Percentiles rank a stretch among this genome's conserved stretches.
phyloP scores from a whole-genome alignment of 2,113 vertebrate genomes.

The Cnemophilus loriae region DNA sequence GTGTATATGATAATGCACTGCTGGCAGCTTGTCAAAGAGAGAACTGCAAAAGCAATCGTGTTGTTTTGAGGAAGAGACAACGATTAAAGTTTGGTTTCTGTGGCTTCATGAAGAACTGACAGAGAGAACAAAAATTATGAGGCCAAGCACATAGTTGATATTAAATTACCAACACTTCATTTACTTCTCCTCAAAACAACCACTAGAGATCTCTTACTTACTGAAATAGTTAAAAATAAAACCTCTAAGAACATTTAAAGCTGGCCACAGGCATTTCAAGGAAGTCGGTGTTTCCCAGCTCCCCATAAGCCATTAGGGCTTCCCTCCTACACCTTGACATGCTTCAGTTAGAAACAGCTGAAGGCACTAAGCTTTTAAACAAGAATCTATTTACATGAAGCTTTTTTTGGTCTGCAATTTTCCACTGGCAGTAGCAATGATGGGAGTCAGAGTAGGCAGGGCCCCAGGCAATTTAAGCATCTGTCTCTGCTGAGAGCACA shows the following conservation, averaged over 20 bases:
- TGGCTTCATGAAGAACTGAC: slow-evolving; percentile 7
- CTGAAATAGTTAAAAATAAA: slow-evolving; percentile 46
- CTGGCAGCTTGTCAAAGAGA: slow-evolving; percentile 20
- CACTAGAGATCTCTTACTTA: neutral
- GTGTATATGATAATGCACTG: neutral
- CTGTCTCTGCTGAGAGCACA: neutral
- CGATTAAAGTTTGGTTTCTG: slow-evolving; percentile 27
- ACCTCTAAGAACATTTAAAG: slow-evolving; percentile 18
- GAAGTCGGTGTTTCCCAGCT: slow-evolving; percentile 37
- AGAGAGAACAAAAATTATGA: neutral
- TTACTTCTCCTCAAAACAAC: slow-evolving; percentile 31
- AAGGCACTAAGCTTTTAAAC: neutral
- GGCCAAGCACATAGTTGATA: neutral
- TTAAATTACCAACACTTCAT: slow-evolving; percentile 11
- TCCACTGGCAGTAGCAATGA: neutral
- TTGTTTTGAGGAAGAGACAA: slow-evolving; percentile 11
- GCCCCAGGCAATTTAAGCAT: neutral
- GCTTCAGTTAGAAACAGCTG: slow-evolving; percentile 6
- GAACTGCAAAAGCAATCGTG: neutral
- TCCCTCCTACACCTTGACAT: slow-evolving; percentile 37
- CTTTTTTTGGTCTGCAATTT: neutral
- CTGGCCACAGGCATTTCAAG: neutral
- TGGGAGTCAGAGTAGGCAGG: neutral
- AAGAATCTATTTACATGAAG: neutral
- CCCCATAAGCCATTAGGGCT: neutral